phyloP scores from a whole-genome alignment of 2,797 vertebrate genomes.

The Rhynchotus rufescens region DNA sequence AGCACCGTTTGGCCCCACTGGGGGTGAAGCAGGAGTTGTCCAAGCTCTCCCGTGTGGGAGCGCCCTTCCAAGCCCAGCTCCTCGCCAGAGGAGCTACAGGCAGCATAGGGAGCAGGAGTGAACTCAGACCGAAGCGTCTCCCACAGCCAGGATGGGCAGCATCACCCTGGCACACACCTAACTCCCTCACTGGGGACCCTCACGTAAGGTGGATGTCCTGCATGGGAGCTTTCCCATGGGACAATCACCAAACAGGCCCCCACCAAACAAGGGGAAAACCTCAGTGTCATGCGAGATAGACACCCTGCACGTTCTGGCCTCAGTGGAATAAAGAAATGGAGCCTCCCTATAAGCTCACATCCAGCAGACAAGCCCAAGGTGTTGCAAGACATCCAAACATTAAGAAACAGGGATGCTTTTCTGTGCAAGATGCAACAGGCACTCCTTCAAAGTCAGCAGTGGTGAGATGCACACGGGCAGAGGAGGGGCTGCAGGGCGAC shows the following conservation, averaged over 20 bases:
- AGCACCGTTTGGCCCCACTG: background rate
- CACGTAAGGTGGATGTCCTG: background rate
- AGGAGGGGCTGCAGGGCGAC: background rate
- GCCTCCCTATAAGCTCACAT: background rate
- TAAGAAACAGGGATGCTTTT: background rate
- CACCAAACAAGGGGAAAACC: no score
- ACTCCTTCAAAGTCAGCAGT: background rate
- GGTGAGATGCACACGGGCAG: rapidly evolving
- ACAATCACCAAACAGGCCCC: no score
- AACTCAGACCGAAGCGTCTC: background rate
- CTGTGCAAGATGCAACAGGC: background rate
- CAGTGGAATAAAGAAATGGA: background rate
- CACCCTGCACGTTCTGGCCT: background rate
- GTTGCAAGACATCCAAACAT: background rate
- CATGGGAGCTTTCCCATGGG: rapidly evolving
- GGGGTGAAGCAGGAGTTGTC: background rate
- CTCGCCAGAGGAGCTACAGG: background rate
- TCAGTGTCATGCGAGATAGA: background rate
- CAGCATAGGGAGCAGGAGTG: background rate
- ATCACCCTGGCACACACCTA: no score
- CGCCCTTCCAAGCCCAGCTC: background rate
- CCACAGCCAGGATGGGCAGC: no score
- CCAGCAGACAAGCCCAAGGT: background rate
- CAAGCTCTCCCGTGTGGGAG: no score
- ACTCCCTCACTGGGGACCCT: rapidly evolving